Evolutionary conservation across 2,888 invertebrate genomes (phyloP), one percentile per base, ranked within the genome.

Genomic region (Epinotia nisella): DNA sequence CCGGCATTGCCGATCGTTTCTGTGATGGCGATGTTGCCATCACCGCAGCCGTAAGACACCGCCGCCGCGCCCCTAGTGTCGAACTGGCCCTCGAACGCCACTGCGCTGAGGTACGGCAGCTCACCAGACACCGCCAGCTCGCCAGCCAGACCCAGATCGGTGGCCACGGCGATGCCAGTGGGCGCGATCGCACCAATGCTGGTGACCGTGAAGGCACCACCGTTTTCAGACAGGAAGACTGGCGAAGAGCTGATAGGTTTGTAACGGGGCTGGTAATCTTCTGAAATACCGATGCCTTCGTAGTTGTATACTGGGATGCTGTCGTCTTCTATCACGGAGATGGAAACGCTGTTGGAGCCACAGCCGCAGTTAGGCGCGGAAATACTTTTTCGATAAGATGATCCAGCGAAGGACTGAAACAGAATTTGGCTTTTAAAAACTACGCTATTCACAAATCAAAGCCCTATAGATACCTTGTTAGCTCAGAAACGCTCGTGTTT

Each of bases 141-240:
- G 0, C 87, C 87, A 66, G 84, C 82, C 0, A 86, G 77, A n/a
- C 80, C 75, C 51, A 83, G 81, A 41, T 87, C 87, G 9, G 86
- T 81, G 0, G 81, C 71, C 0, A 87, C 77, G 1, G 77, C 76
- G 1, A 88, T 75, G 1, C 86, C 86, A 24, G 73, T 80, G 0
- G 87, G 84, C 2, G 80, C 74, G 17, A 84, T 82, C 0, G 83
- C 82, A 1, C 86, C 85, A 21, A 79, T 17, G 56, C 83, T 83
- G n/a, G 78, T 78, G 0, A 84, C 68, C 11, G 60, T 68, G 19
- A 69, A 29, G 21, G 68, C 53, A 3, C 71, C 56, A 4, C 69
- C 51, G 4, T 65, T 65, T 9, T 21, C 35, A 53, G 55, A 21
- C 17, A 53, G 19, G 5, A 21, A 13, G 24, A 21, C 1, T 13